Evolutionary conservation across 2,888 invertebrate genomes (phyloP).

Genomic region (Macaria notata): DNA sequence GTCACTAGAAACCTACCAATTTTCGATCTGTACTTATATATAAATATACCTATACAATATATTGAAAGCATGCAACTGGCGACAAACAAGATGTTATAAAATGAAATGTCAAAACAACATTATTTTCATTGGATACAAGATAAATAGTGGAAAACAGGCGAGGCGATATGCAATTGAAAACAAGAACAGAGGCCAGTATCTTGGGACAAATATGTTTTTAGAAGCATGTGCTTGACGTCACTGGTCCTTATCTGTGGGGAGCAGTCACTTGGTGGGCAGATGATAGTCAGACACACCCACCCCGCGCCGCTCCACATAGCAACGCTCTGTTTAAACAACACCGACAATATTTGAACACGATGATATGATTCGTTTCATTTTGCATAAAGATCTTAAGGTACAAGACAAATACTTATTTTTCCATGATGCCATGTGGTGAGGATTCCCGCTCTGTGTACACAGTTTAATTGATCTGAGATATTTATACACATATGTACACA

Average conservation of each 20-base stretch:
- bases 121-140: slow-evolving; percentile 76
- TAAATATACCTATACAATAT: not conserved
- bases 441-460: no score
- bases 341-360: slow-evolving; percentile 12
- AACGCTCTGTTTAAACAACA: slow-evolving; percentile 43
- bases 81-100: slow-evolving; percentile 62
- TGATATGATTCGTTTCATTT: slow-evolving; percentile 5
- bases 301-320: slow-evolving; percentile 56
- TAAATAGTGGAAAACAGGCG: slow-evolving; percentile 73
- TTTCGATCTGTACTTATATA: not conserved
- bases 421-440: no score
- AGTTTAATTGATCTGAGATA: no score
- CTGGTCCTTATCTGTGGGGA: slow-evolving; percentile 44
- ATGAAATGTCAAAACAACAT: slow-evolving; percentile 60
- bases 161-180: slow-evolving; percentile 67
- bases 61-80: slow-evolving; percentile 29
- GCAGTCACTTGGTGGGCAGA: slow-evolving; percentile 49
- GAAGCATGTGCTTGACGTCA: slow-evolving; percentile 57
- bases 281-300: slow-evolving; percentile 77
- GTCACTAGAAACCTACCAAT: no score
- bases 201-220: slow-evolving; percentile 75
- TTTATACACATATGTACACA: no score
- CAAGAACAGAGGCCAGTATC: slow-evolving; percentile 60
- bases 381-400: no score
- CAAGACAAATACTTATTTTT: no score